A percentile compares a stretch with the other conserved stretches of the same genome.
Conservation (phyloP, 1,140 invertebrate genomes). For the Sarcophaga bullata region DNA sequence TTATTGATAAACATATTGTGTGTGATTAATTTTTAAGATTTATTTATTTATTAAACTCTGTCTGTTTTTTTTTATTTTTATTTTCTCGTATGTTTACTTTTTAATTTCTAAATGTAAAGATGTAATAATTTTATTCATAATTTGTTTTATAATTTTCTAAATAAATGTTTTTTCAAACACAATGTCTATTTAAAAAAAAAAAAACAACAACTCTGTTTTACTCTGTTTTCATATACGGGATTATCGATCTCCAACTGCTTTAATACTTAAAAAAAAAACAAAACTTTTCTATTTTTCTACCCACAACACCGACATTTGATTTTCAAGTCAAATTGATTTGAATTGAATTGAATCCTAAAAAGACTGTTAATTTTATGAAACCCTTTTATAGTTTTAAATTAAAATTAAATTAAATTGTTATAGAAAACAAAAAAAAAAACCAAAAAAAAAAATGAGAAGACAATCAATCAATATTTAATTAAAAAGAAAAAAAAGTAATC, state of each 20-base stretch:
- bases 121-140: not conserved
- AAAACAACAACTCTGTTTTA: not conserved
- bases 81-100: too few relatives aligned
- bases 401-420: too few relatives aligned
- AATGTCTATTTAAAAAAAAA: not conserved
- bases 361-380: not conserved
- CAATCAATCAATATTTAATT: too few relatives aligned
- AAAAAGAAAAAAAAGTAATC: too few relatives aligned
- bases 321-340: not conserved
- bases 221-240: not conserved
- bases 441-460: not conserved
- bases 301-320: constrained; percentile 9
- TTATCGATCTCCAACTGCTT: not conserved
- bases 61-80: too few relatives aligned
- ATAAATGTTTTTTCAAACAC: constrained; percentile 17
- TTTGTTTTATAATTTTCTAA: not conserved
- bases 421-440: not conserved
- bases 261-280: not conserved
- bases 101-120: not conserved
- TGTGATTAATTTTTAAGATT: constrained; percentile 24
- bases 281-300: not conserved
- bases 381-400: not conserved
- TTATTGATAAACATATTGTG: not conserved
- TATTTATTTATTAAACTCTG: not conserved
- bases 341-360: not conserved